These are phyloP conservation scores for Centropus bengalensis DNA, from an alignment of 2,113 vertebrate species.

Conservation along the genomic window DNA sequence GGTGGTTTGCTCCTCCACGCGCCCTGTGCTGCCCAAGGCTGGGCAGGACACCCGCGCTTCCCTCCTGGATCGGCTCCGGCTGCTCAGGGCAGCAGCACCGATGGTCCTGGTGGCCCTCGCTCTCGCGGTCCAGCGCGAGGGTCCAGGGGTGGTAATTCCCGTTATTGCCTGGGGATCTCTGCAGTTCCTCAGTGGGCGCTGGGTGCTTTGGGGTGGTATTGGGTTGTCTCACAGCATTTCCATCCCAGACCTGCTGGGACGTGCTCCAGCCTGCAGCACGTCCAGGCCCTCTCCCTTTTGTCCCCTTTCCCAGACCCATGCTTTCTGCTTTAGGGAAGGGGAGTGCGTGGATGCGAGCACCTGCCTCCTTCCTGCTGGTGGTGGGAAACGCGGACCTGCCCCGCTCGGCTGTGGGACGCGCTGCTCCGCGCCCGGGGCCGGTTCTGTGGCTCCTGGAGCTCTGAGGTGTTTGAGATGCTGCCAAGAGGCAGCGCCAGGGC, in stretches of 20 bases:
- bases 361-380: background rate
- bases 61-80: accelerated
- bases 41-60: background rate
- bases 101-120: background rate
- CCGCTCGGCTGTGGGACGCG: background rate
- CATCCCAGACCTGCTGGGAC: background rate
- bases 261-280: background rate
- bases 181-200: background rate
- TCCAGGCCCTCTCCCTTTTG: background rate
- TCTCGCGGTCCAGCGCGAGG: background rate
- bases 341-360: accelerated
- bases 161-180: background rate
- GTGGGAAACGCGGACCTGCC: background rate
- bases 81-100: accelerated
- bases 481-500: background rate
- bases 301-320: background rate
- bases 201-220: background rate
- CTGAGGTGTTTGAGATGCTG: background rate
- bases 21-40: background rate
- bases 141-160: background rate
- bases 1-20: background rate
- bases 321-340: background rate
- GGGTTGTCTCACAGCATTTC: background rate
- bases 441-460: background rate
- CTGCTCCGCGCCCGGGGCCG: background rate